Base-by-base conservation (phyloP, 1,140 invertebrate species). In the Lysiphlebus fabarum region DNA sequence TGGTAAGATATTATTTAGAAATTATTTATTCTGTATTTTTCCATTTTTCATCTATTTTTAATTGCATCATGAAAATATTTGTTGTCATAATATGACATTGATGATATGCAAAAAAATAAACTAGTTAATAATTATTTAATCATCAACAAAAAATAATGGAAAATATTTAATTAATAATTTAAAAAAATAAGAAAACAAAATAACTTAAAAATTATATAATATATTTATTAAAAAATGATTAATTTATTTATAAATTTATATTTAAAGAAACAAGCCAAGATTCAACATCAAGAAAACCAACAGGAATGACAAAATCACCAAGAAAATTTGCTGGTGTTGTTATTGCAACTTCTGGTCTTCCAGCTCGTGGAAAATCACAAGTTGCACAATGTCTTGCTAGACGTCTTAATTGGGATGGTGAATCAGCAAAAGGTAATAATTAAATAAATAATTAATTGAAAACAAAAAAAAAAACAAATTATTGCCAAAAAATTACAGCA, bases 281-380 rank as follows among this genome's bases (percentile, higher is more conserved):
- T 6, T 75, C 74, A 55, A 62, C 62, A 37, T 53, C 66, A 6
- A 58, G 61, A 43, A 59, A 62, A n/a, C 14, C 62, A 6, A 4
- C 17, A 26, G 71, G 62, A n/a, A 41, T 62, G 65, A 68, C 74
- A 63, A 68, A 82, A 74, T 65, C 82, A 67, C 66, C 77, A 11
- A 74, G 79, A 4, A 86, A 86, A 69, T 88, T 87, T 65, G 84
- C 85, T 10, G 90, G 90, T 2, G 81, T 92, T 59, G 85, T 97
- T 12, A 92, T 98, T 62, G 90, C 90, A 1, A 88, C 93, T 82
- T 93, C 95, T 14, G 95, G 95, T 38, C 79, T 97, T 56, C 95
- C 95, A 7, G 95, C 93, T 4, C 81, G 91, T 33, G 92, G 90
- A 49, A 98, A 97, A 80, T 96, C 92, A 33, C 90, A 94, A 71